phyloP scores from a whole-genome alignment of 1,140 invertebrate genomes.

The Anagrus nilaparvatae region DNA sequence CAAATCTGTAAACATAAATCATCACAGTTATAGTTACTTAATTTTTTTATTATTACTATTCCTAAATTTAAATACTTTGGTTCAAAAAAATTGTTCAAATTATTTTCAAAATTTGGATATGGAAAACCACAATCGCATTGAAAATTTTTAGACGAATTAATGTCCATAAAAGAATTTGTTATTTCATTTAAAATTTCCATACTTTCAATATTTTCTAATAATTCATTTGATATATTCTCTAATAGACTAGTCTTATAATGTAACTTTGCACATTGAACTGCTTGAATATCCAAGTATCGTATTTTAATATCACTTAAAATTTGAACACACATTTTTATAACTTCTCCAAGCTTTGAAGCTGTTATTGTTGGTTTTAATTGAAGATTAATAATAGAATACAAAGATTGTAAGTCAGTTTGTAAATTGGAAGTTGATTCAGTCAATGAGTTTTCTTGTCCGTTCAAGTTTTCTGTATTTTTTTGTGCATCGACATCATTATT shows the following conservation, averaged over 20 bases:
- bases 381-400: slow-evolving; percentile 23
- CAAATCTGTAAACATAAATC: slow-evolving; percentile 34
- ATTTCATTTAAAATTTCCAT: slow-evolving; percentile 22
- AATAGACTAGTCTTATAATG: slow-evolving; percentile 29
- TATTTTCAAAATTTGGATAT: slow-evolving; percentile 16
- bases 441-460: neutral
- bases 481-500: neutral
- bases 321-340: slow-evolving; percentile 22
- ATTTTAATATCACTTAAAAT: slow-evolving; percentile 25
- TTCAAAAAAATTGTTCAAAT: slow-evolving; percentile 15
- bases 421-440: slow-evolving; percentile 21
- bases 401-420: slow-evolving; percentile 24
- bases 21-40: slow-evolving; percentile 13
- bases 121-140: slow-evolving; percentile 29
- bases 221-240: slow-evolving; percentile 24
- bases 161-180: slow-evolving; percentile 26
- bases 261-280: slow-evolving; percentile 29
- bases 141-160: slow-evolving; percentile 21
- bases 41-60: slow-evolving; percentile 24
- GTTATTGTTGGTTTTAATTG: slow-evolving; percentile 21
- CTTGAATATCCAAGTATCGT: slow-evolving; percentile 26
- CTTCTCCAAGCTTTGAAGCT: slow-evolving; percentile 22
- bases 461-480: neutral
- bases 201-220: slow-evolving; percentile 19
- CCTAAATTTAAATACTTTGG: slow-evolving; percentile 31